phyloP scores from a whole-genome alignment of 2,888 invertebrate species.

The Allygus modestus region DNA sequence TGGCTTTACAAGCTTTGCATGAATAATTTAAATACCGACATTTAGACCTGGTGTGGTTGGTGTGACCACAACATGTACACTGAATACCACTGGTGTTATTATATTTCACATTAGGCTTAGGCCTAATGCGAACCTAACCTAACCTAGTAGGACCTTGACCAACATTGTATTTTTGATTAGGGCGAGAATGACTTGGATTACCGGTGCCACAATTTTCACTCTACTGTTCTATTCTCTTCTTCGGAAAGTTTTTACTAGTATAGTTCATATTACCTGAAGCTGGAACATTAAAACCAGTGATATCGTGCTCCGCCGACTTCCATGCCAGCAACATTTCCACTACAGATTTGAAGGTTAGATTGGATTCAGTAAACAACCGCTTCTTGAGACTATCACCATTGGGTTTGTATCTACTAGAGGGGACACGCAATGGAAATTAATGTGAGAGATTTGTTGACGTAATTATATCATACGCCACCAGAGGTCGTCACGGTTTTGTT shows the following conservation, averaged over 20 bases:
- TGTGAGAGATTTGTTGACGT: too few species aligned
- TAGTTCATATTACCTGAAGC: background rate
- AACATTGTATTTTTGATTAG: background rate
- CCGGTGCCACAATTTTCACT: background rate
- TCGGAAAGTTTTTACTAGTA: background rate
- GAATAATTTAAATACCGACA: constrained; percentile 2
- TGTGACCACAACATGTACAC: background rate
- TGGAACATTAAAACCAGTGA: background rate
- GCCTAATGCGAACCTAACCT: too few species aligned
- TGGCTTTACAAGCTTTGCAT: background rate
- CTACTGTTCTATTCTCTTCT: background rate
- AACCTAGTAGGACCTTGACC: background rate
- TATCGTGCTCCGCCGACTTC: constrained; percentile 9
- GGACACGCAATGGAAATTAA: too few species aligned
- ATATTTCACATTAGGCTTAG: too few species aligned
- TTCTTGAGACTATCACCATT: background rate
- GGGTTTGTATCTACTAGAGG: too few species aligned
- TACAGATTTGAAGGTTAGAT: background rate
- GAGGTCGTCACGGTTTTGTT: too few species aligned
- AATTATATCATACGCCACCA: too few species aligned
- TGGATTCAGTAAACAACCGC: background rate
- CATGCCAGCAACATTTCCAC: background rate
- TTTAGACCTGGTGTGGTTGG: background rate
- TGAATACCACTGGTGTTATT: too few species aligned
- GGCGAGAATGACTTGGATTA: background rate